Percentiles rank a stretch among this genome's conserved stretches.
Evolutionary conservation across 2,888 invertebrate genomes (phyloP).

Genomic region (Parnassius mnemosyne): DNA sequence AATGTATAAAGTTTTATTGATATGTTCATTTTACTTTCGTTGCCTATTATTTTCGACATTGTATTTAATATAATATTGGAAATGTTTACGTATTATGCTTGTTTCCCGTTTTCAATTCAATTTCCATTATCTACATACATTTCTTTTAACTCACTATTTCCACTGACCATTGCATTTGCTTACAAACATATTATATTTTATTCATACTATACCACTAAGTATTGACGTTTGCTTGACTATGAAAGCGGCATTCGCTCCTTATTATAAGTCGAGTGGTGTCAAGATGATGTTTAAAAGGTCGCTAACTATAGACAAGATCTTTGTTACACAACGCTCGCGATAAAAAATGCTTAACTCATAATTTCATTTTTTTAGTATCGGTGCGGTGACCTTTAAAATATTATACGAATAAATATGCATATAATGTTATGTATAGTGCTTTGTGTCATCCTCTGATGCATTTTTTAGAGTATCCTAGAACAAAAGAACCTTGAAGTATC

Average conservation of each 20-base stretch:
- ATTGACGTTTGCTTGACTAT: conserved; percentile 38
- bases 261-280: conserved; percentile 66
- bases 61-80: background rate
- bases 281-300: conserved; percentile 63
- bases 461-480: background rate
- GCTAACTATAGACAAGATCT: conserved; percentile 60
- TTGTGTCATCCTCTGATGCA: too few relatives aligned
- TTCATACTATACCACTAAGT: background rate
- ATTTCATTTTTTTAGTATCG: background rate
- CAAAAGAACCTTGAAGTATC: conserved; percentile 16
- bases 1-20: too few relatives aligned
- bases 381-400: too few relatives aligned
- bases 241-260: conserved; percentile 61
- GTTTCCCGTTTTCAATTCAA: too few relatives aligned
- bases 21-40: too few relatives aligned
- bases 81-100: too few relatives aligned
- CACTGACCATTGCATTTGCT: conserved; percentile 1
- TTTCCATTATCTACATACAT: too few relatives aligned
- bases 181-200: conserved; percentile 1
- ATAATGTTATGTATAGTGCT: too few relatives aligned
- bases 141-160: too few relatives aligned
- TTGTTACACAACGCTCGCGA: conserved; percentile 41
- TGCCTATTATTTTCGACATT: background rate
- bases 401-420: too few relatives aligned
- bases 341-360: conserved; percentile 12